These are phyloP conservation scores for Ganaspis sp. DNA, from an alignment of 1,140 invertebrate species.

Conservation along the genomic window DNA sequence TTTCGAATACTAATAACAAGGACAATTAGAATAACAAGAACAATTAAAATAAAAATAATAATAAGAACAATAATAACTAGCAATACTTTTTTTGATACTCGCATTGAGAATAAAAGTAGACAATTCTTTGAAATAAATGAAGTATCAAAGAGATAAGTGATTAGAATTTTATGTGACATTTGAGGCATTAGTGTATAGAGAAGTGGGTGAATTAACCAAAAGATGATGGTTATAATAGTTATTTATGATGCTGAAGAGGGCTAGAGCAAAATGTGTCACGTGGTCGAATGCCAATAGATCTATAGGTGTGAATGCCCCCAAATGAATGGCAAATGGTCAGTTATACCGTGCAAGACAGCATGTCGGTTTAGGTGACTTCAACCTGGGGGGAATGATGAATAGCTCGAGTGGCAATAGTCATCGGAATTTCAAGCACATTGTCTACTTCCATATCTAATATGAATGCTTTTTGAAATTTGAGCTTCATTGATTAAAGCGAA, in stretches of 20 bases:
- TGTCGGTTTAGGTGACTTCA: slow-evolving; percentile 9
- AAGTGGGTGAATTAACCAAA: slow-evolving; percentile 12
- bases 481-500: background rate
- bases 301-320: slow-evolving; percentile 30
- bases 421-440: slow-evolving; percentile 16
- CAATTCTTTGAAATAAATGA: background rate
- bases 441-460: background rate
- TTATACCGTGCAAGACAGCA: slow-evolving; percentile 7
- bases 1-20: no score
- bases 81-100: no score
- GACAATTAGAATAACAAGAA: background rate
- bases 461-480: background rate
- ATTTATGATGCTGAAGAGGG: background rate
- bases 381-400: slow-evolving; percentile 11
- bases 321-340: slow-evolving; percentile 23
- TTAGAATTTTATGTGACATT: background rate
- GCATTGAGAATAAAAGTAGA: no score
- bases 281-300: slow-evolving; percentile 12
- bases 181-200: background rate
- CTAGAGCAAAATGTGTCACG: background rate
- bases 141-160: slow-evolving; percentile 12
- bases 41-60: background rate
- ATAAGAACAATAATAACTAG: no score
- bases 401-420: background rate
- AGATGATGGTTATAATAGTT: background rate